Conservation (phyloP, 2,888 invertebrate species). For the Drymonia ruficornis region DNA sequence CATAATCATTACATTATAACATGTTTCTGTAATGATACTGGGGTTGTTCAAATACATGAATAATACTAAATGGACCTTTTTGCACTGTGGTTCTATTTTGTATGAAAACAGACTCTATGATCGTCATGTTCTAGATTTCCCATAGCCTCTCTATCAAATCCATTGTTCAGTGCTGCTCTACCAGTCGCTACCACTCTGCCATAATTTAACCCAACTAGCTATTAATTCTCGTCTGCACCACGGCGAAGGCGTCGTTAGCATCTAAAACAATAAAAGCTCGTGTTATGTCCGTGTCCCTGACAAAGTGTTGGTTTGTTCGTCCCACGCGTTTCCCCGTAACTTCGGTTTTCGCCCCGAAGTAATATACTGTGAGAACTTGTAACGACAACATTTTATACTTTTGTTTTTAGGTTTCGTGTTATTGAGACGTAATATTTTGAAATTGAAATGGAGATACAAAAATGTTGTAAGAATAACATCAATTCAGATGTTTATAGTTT, state of each 20-base stretch:
- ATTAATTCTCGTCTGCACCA: neutral
- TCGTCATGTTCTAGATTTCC: too few species aligned
- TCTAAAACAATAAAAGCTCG: slow-evolving; percentile 13
- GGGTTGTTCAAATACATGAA: too few species aligned
- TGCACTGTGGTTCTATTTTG: too few species aligned
- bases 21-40: too few species aligned
- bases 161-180: too few species aligned
- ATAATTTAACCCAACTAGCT: neutral
- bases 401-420: neutral
- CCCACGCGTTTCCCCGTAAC: slow-evolving; percentile 20
- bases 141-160: too few species aligned
- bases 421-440: slow-evolving; percentile 6
- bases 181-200: too few species aligned
- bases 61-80: too few species aligned
- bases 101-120: too few species aligned
- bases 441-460: neutral
- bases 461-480: neutral
- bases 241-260: neutral
- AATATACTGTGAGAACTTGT: slow-evolving; percentile 8
- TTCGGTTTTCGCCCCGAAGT: neutral
- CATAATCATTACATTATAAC: too few species aligned
- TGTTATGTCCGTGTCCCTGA: slow-evolving; percentile 16
- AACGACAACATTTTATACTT: neutral
- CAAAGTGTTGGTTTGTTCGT: slow-evolving; percentile 33
- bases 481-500: too few species aligned